A percentile compares a stretch with the other conserved stretches of the same genome.
phyloP scores from a whole-genome alignment of 1,140 invertebrate species.

The Zaprionus gabonicus region DNA sequence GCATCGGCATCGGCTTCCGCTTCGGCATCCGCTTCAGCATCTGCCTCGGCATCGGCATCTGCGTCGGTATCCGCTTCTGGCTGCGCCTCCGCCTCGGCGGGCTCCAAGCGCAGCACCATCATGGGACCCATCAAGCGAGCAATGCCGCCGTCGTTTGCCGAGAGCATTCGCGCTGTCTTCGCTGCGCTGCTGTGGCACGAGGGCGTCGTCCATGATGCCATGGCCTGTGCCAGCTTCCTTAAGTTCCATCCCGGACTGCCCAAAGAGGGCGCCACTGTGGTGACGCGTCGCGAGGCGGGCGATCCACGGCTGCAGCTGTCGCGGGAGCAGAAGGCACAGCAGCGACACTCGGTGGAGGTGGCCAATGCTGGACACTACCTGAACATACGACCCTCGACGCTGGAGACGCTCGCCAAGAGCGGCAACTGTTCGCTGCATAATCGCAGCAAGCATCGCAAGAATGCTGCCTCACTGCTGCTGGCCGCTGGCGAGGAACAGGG shows the following conservation, averaged over 20 bases:
- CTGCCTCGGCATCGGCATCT: neutral
- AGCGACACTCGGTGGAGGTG: slow-evolving; percentile 95
- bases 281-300: slow-evolving; percentile 86
- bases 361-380: slow-evolving; percentile 91
- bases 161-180: slow-evolving; percentile 96
- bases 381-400: slow-evolving; percentile 91
- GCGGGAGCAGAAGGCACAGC: slow-evolving; percentile 87
- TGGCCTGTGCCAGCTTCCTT: slow-evolving; percentile 97
- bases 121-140: slow-evolving; percentile 89
- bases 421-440: slow-evolving; percentile 85
- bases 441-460: slow-evolving; percentile 80
- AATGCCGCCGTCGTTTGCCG: slow-evolving; percentile 96
- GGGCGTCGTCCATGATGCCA: slow-evolving; percentile 97
- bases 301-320: slow-evolving; percentile 71
- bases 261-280: slow-evolving; percentile 91
- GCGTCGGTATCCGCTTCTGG: neutral
- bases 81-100: neutral
- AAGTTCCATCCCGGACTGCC: slow-evolving; percentile 96
- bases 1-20: slow-evolving; percentile 7
- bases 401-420: slow-evolving; percentile 90
- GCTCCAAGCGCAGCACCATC: slow-evolving; percentile 48
- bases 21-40: neutral
- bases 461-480: slow-evolving; percentile 17
- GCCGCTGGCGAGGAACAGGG: slow-evolving; percentile 19
- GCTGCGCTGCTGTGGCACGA: slow-evolving; percentile 99